A percentile compares a stretch with the other conserved stretches of the same genome.
These are phyloP conservation scores for Menura novaehollandiae DNA, from an alignment of 2,113 vertebrate species.

Conservation along the genomic window DNA sequence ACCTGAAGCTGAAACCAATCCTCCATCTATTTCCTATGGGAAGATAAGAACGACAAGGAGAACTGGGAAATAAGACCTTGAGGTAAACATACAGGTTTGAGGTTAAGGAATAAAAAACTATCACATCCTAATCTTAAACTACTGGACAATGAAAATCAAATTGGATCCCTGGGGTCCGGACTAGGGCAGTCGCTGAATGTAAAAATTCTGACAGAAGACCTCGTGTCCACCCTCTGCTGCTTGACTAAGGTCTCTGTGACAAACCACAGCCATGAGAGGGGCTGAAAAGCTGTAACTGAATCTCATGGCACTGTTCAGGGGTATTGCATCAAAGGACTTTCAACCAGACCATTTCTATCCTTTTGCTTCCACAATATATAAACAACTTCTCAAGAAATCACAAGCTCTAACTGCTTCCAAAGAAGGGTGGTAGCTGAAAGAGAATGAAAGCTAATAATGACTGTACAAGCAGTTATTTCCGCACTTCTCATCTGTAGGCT, in stretches of 20 bases:
- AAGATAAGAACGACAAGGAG: background rate
- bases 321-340: background rate
- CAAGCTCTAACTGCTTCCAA: background rate
- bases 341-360: background rate
- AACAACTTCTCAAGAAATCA: background rate
- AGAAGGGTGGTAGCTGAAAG: background rate
- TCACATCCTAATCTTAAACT: background rate
- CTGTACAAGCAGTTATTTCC: background rate
- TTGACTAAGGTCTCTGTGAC: background rate
- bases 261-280: background rate
- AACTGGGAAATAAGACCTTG: background rate
- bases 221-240: background rate
- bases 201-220: background rate
- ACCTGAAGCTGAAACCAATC: background rate
- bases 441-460: background rate
- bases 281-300: background rate
- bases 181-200: background rate
- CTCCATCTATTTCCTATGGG: background rate
- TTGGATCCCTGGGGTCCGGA: background rate
- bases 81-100: background rate
- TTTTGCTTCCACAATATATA: background rate
- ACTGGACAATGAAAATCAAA: background rate
- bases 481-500: background rate
- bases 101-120: background rate
- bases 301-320: background rate